Conservation (phyloP, 1,140 invertebrate species). For the Drosophila murphyi region DNA sequence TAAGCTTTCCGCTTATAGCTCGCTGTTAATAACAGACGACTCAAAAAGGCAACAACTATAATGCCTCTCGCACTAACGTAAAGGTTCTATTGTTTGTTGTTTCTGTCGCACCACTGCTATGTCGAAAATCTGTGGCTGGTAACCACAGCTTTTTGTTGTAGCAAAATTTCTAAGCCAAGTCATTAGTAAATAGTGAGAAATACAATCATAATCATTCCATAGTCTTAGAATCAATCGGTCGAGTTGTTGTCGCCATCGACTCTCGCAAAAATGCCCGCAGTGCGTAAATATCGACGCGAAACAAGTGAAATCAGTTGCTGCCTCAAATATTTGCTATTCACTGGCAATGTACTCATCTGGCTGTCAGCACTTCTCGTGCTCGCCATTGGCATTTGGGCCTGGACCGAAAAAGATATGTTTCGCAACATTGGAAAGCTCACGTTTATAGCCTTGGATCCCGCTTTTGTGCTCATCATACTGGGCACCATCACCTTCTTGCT, state of each 20-base stretch:
- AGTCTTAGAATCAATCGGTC: constrained; percentile 35
- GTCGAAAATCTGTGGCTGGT: constrained; percentile 41
- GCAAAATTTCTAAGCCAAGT: constrained; percentile 26
- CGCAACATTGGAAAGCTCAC: constrained; percentile 95
- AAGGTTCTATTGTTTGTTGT: constrained; percentile 6
- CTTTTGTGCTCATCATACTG: constrained; percentile 96
- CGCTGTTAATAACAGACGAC: constrained; percentile 24
- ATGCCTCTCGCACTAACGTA: constrained; percentile 12
- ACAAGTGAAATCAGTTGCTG: constrained; percentile 98
- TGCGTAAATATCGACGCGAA: constrained; percentile 92
- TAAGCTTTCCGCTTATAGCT: constrained; percentile 12
- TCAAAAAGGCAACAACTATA: constrained; percentile 26
- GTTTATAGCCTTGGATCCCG: constrained; percentile 96
- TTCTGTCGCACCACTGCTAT: constrained; percentile 29
- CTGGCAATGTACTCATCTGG: constrained; percentile 99
- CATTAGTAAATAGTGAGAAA: constrained; percentile 35
- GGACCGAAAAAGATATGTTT: constrained; percentile 98
- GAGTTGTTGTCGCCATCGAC: constrained; percentile 22
- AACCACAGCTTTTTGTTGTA: constrained; percentile 51
- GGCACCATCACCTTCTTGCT: constrained; percentile 97
- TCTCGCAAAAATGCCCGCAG: constrained; percentile 70
- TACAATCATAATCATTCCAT: constrained; percentile 23
- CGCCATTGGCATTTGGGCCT: constrained; percentile 97
- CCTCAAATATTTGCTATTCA: constrained; percentile 98
- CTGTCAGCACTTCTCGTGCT: constrained; percentile 93